Evolutionary conservation across 2,113 vertebrate species (phyloP), one percentile per base, ranked within the genome.

Genomic region (Nothoprocta perdicaria): DNA sequence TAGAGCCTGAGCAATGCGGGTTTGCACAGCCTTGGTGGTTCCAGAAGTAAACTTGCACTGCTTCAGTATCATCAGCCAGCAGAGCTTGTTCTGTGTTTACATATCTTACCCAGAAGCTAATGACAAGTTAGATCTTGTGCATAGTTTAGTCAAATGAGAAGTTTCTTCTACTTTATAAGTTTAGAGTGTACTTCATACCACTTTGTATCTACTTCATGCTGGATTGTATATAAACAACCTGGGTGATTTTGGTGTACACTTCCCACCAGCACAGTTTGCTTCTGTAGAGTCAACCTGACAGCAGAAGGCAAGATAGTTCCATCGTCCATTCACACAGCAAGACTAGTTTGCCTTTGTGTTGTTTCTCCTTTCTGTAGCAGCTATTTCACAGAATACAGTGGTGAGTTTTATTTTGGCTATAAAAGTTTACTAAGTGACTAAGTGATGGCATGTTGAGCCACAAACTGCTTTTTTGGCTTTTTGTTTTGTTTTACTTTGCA

Each of bases 121-220:
- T 85, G 75, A 68, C 65, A 52, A 76, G 38, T 92, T 86, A 67
- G 60, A 71, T 60, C n/a, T 93, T 86, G 63, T 1, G 4, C 72
- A 55, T 90, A 84, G 71, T 90, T 95, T 88, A 90, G 43, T 74
- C 35, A 87, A 12, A 3, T 43, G 11, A 73, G 60, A 68, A 81
- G 40, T 22, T 65, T 90, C 88, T 74, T 85, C 65, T 92, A 88
- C 67, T 77, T 77, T 60, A 60, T 57, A 92, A 77, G 58, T 48
- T 10, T 48, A 22, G 21, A 22, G 22, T 48, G 22, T 12, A 23
- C 21, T 48, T 48, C 21, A 48, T 48, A 48, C 21, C 48, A 22
- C 22, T 48, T 48, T 48, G 48, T 48, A 19, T 46, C 46, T 21
- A 23, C 48, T 48, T 48, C 48, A 81, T 87, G 46, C 58, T 81